Conservation (phyloP, 2,113 vertebrate genomes). For the Hipposideros armiger region DNA sequence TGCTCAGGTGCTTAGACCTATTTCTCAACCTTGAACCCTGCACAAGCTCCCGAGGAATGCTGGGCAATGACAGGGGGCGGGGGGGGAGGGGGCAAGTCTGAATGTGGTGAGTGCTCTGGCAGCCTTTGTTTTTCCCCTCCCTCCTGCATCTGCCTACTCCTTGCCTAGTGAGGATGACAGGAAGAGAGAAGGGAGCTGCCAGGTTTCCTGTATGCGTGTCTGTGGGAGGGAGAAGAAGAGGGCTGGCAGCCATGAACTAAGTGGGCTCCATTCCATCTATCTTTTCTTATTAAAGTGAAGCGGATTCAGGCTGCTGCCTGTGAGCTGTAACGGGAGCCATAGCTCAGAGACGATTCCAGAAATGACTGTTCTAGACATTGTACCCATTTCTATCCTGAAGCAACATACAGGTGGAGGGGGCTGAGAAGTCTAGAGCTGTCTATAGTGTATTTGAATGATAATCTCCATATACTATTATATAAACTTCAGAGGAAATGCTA, state of each 20-base stretch:
- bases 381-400: slow-evolving; percentile 42
- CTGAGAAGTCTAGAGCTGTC: slow-evolving; percentile 22
- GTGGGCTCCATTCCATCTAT: slow-evolving; percentile 78
- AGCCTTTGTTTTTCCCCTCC: slow-evolving; percentile 6
- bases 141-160: slow-evolving; percentile 72
- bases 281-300: slow-evolving; percentile 74
- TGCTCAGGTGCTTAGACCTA: neutral
- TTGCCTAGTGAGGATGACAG: slow-evolving; percentile 77
- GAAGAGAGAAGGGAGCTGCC: slow-evolving; percentile 75
- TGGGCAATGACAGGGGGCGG: neutral
- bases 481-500: slow-evolving; percentile 52
- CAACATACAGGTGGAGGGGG: neutral
- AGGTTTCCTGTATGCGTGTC: slow-evolving; percentile 71
- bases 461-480: neutral
- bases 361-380: slow-evolving; percentile 51
- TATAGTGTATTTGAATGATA: slow-evolving; percentile 9
- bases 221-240: slow-evolving; percentile 79
- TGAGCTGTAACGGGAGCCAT: slow-evolving; percentile 49
- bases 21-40: neutral
- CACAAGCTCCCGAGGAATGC: neutral
- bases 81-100: neutral
- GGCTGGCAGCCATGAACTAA: slow-evolving; percentile 78
- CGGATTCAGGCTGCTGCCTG: slow-evolving; percentile 67
- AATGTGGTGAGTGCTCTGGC: slow-evolving; percentile 56
- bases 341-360: slow-evolving; percentile 59